Evolutionary conservation across 1,140 invertebrate species (phyloP), one percentile per base, ranked within the genome.

Genomic region (Listronotus bonariensis): DNA sequence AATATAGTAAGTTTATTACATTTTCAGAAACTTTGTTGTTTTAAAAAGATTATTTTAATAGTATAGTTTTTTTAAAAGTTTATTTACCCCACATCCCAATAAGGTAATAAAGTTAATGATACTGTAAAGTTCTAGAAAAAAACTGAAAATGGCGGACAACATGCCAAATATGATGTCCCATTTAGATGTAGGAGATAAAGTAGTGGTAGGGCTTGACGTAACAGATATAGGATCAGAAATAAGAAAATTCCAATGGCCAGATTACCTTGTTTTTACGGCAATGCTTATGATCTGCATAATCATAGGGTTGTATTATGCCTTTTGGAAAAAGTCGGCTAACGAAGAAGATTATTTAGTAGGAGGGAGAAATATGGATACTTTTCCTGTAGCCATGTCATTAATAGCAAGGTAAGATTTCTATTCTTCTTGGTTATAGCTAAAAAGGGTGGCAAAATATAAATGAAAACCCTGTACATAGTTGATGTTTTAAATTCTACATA

Each of bases 291-390:
- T 87, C 10, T 93, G 90, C 64, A 84, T 89, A 6, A 80, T 81
- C 0, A 89, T 95, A 41, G 92, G 92, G 0, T 71, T 93, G 9
- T 92, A 91, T 75, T 93, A 91, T 75, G 91, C 89, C 6, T 89
- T 90, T 59, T 81, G 86, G 32, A 87, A 88, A 51, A 85, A 87
- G 43, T 86, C 88, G 42, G 83, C 84, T 55, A 84, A 83, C 26
- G 85, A 85, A 0, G 85, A 87, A 49, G 91, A 94, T 66, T 96
- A 95, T 76, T 80, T 96, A 15, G 87, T 95, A 67, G 93, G 91
- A 0, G 92, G 91, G 7, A 84, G 90, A 64, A 88, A 89, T 65
- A 92, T 96, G 92, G 85, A 85, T 48, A 81, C 89, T 7, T 83
- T 92, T 67, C 91, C 92, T 0, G 87, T 94, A 11, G 87, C 89